These are phyloP conservation scores for Serrognathus titanus DNA, from an alignment of 2,888 invertebrate species.

Conservation along the genomic window DNA sequence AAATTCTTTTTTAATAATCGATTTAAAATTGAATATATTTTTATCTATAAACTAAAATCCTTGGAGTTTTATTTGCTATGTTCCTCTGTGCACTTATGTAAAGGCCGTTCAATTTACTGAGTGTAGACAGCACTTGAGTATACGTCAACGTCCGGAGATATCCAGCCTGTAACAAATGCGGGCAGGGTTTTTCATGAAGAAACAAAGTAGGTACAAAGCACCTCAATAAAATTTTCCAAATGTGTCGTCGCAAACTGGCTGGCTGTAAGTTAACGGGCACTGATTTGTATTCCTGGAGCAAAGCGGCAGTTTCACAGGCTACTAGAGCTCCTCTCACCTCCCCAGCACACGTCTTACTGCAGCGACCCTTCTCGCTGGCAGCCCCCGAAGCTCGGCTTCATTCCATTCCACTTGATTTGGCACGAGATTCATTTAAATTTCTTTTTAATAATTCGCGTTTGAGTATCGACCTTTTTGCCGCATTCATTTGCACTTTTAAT, in stretches of 20 bases:
- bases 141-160: background rate
- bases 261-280: conserved; percentile 36
- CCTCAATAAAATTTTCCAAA: conserved; percentile 39
- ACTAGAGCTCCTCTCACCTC: conserved; percentile 32
- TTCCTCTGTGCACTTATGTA: too few relatives aligned
- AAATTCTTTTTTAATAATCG: too few relatives aligned
- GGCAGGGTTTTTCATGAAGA: conserved; percentile 25
- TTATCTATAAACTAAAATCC: too few relatives aligned
- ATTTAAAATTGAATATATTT: too few relatives aligned
- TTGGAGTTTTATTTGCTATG: too few relatives aligned
- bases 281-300: conserved; percentile 42
- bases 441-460: too few relatives aligned
- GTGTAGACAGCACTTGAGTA: too few relatives aligned
- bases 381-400: conserved; percentile 7
- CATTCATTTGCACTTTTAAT: too few relatives aligned
- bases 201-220: conserved; percentile 41
- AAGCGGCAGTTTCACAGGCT: conserved; percentile 43
- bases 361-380: conserved; percentile 3
- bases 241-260: conserved; percentile 35
- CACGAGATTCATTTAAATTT: conserved; percentile 4
- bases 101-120: too few relatives aligned
- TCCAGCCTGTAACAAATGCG: conserved; percentile 1
- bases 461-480: too few relatives aligned
- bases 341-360: background rate
- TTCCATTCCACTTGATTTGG: conserved; percentile 21